A percentile compares a stretch with the other conserved stretches of the same genome.
These are phyloP conservation scores for Mormoops blainvillei DNA, from an alignment of 2,113 vertebrate species.

Conservation along the genomic window DNA sequence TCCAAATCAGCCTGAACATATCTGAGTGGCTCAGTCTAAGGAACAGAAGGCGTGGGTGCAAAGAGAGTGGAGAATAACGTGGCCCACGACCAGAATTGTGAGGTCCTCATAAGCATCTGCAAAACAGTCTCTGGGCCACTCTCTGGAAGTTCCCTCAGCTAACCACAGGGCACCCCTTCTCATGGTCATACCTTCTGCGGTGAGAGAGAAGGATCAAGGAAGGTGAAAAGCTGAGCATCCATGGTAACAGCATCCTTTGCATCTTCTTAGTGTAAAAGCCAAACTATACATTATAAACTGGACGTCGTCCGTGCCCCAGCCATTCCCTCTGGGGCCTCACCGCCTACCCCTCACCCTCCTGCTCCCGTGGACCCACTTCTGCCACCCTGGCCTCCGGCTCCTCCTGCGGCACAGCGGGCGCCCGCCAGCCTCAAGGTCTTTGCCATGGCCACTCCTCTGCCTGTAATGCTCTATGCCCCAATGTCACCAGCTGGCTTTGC, in stretches of 20 bases:
- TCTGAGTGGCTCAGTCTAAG: neutral
- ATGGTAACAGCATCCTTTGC: neutral
- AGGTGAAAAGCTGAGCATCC: neutral
- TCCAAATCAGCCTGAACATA: neutral
- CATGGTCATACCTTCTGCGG: neutral
- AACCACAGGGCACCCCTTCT: neutral
- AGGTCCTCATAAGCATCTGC: accelerated
- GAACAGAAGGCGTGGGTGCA: neutral
- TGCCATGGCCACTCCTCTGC: neutral
- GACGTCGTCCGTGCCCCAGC: neutral
- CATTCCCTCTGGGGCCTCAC: neutral
- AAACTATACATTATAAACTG: neutral
- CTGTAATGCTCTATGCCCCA: accelerated
- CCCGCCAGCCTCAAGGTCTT: neutral
- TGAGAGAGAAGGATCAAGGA: neutral
- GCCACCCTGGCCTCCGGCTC: neutral
- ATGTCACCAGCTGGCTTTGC: neutral
- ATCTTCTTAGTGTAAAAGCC: neutral
- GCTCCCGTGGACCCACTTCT: neutral
- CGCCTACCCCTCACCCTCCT: neutral
- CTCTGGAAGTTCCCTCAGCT: neutral
- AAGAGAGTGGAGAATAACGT: neutral
- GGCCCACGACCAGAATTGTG: accelerated
- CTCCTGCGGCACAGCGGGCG: neutral
- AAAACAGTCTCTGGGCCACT: neutral